Percentiles rank a stretch among this genome's conserved stretches.
phyloP scores from a whole-genome alignment of 2,797 vertebrate species.

The Coregonus ussuriensis region DNA sequence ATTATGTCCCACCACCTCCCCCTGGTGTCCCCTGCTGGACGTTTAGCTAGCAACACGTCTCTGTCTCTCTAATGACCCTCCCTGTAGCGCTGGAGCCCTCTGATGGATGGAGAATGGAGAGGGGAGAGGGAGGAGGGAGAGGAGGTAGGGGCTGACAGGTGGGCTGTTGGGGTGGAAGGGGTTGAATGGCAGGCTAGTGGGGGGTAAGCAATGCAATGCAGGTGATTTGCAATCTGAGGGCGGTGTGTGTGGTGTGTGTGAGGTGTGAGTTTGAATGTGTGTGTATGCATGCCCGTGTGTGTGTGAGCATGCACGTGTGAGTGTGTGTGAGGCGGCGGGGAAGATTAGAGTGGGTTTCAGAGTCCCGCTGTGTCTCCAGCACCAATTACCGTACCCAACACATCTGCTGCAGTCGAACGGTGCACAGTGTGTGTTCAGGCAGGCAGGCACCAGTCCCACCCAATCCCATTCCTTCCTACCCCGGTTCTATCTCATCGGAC shows the following conservation, averaged over 20 bases:
- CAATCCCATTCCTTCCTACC: not conserved
- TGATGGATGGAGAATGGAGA: not conserved
- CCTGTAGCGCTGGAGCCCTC: not conserved
- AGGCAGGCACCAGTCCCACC: conserved; percentile 23
- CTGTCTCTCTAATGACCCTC: conserved; percentile 16
- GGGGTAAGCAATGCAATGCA: conserved; percentile 53
- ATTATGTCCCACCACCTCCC: no score
- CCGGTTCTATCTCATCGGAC: not conserved
- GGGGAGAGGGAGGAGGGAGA: not conserved
- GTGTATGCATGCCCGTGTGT: conserved; percentile 27
- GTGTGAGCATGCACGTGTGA: conserved; percentile 11
- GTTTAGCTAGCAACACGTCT: not conserved
- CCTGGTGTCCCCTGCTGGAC: no score
- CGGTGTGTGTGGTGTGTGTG: not conserved
- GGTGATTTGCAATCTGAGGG: conserved; percentile 58
- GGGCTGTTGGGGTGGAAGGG: not conserved
- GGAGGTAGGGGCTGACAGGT: not conserved
- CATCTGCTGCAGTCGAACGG: conserved; percentile 63
- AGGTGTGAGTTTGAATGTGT: not conserved
- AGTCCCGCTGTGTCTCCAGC: conserved; percentile 68
- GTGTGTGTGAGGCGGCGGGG: conserved; percentile 15
- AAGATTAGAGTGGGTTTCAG: conserved; percentile 65
- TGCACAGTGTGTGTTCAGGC: conserved; percentile 56
- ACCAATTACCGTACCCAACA: conserved; percentile 73
- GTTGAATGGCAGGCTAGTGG: conserved; percentile 18